Percentiles rank a stretch among this genome's conserved stretches.
phyloP scores from a whole-genome alignment of 2,113 vertebrate genomes.

The Antechinus stuartii region DNA sequence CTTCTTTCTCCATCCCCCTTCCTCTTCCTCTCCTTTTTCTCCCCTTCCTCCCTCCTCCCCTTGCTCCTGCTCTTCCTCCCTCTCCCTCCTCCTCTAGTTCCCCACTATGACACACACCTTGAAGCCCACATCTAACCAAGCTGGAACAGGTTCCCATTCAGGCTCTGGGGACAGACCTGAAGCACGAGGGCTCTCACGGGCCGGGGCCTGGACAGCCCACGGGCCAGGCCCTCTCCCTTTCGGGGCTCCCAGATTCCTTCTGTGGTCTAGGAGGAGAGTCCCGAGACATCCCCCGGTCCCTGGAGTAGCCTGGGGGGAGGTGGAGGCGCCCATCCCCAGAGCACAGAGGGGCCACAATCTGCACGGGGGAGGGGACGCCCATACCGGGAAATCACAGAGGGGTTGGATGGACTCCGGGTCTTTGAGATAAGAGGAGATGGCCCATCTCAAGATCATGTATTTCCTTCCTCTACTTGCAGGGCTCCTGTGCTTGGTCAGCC shows the following conservation, averaged over 20 bases:
- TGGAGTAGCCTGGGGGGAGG: not conserved
- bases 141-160: no score
- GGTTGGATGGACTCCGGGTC: not conserved
- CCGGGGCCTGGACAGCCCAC: not conserved
- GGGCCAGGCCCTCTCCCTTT: not conserved
- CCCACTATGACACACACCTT: no score
- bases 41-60: no score
- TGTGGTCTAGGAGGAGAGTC: no score
- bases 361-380: no score
- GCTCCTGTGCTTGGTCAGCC: no score
- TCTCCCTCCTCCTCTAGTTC: not conserved
- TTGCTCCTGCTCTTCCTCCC: no score
- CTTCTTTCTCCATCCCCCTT: no score
- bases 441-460: not conserved
- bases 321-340: not conserved
- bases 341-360: not conserved
- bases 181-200: no score
- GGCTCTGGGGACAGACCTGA: not conserved
- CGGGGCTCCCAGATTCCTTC: no score
- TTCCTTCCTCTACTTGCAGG: not conserved
- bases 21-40: no score
- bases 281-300: no score
- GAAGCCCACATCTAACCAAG: not conserved
- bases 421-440: not conserved
- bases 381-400: not conserved